A percentile compares a stretch with the other conserved stretches of the same genome.
Conservation (phyloP, 2,888 invertebrate species). For the Rhabditoides inermis region DNA sequence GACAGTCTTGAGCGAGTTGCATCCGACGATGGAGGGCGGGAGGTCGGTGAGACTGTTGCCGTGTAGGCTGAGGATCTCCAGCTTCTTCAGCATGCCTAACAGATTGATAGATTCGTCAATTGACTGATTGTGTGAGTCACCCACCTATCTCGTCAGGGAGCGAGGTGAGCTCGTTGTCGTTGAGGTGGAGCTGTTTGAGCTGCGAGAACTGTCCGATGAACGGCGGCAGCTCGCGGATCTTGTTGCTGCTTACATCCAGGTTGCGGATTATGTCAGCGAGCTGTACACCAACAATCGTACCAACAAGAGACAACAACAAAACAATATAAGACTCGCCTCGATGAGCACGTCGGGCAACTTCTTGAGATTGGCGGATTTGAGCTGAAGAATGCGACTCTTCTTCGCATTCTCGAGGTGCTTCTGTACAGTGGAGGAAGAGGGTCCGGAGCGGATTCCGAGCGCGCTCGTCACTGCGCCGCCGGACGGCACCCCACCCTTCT, state of each 20-base stretch:
- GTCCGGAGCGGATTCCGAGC: constrained; percentile 37
- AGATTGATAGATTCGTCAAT: not conserved
- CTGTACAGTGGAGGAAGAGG: constrained; percentile 61
- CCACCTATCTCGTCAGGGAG: too few relatives aligned
- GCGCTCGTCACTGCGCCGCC: too few relatives aligned
- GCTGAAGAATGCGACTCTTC: constrained; percentile 85
- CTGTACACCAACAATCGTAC: constrained; percentile 11
- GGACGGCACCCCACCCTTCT: too few relatives aligned
- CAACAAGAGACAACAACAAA: not conserved
- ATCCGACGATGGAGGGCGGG: constrained; percentile 54
- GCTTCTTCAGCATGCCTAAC: constrained; percentile 56
- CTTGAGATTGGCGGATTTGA: constrained; percentile 73
- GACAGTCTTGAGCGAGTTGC: constrained; percentile 54
- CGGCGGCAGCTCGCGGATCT: constrained; percentile 62
- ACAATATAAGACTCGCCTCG: constrained; percentile 18
- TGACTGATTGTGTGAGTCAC: not conserved
- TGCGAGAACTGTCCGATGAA: constrained; percentile 55
- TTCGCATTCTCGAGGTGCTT: constrained; percentile 87
- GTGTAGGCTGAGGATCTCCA: constrained; percentile 57
- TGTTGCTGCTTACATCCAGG: constrained; percentile 84
- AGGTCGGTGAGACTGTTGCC: constrained; percentile 54
- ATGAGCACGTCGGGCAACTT: constrained; percentile 55
- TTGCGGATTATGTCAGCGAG: constrained; percentile 66
- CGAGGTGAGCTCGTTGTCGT: constrained; percentile 59
- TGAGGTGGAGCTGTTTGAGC: constrained; percentile 59